Percentiles rank a stretch among this genome's conserved stretches.
Evolutionary conservation across 2,113 vertebrate species (phyloP).

Genomic region (Neopipo cinnamomea): DNA sequence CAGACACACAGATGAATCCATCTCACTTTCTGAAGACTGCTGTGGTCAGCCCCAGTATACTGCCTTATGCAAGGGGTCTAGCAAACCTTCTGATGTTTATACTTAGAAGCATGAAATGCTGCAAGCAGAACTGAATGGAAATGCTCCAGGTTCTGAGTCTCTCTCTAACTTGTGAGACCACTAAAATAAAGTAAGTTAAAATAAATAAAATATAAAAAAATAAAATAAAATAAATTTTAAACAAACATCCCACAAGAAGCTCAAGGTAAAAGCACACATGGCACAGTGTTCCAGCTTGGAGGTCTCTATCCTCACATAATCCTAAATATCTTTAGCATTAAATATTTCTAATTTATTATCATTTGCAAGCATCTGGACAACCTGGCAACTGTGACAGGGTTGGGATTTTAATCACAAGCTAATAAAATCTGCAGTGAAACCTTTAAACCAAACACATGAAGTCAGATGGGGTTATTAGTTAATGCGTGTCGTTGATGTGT

Average conservation of each 20-base stretch:
- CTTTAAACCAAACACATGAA: not conserved
- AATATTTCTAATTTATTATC: conserved; percentile 11
- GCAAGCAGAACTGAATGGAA: not conserved
- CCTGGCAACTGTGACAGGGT: not conserved
- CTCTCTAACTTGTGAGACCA: not conserved
- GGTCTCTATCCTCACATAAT: not conserved
- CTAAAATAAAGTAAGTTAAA: not conserved
- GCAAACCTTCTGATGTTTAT: not conserved
- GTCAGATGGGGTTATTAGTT: not conserved
- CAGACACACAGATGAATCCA: not conserved
- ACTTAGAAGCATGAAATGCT: not conserved
- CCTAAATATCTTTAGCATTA: not conserved
- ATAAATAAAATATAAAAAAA: not conserved
- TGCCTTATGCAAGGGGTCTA: not conserved
- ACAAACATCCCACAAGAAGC: not conserved
- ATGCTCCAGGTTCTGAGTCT: not conserved
- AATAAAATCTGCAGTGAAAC: not conserved
- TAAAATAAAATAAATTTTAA: not conserved
- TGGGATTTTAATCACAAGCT: not conserved
- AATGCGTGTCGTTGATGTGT: not conserved
- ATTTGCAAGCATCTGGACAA: conserved; percentile 35
- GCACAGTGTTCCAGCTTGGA: not conserved
- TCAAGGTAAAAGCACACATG: not conserved
- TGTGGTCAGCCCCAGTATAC: not conserved
- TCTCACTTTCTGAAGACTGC: not conserved